Evolutionary conservation across 2,888 invertebrate genomes (phyloP).

Genomic region (Neoascia interrupta): DNA sequence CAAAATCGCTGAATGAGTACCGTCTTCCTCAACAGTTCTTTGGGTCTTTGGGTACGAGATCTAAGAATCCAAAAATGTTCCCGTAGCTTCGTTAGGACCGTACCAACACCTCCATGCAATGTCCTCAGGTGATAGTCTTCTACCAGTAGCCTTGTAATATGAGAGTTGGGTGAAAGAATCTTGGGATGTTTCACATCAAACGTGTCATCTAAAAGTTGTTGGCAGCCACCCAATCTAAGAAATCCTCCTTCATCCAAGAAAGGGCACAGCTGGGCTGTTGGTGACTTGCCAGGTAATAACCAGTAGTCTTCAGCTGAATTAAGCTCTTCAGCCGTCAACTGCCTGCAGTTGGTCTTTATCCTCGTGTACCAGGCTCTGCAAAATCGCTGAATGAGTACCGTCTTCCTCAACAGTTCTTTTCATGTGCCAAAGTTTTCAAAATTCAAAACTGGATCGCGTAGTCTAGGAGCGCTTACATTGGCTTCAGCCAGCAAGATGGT

Average conservation of each 20-base stretch:
- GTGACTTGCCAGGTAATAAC: no score
- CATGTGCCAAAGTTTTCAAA: background rate
- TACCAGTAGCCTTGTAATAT: constrained; percentile 9
- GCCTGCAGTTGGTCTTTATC: no score
- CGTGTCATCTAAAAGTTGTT: background rate
- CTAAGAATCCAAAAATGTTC: constrained; percentile 30
- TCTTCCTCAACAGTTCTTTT: constrained; percentile 5
- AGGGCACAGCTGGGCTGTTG: background rate
- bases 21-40: constrained; percentile 1
- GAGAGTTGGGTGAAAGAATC: constrained; percentile 6
- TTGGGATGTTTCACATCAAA: constrained; percentile 21
- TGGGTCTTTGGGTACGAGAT: no score
- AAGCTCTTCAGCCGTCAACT: no score
- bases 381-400: constrained; percentile 6
- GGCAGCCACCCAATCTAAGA: constrained; percentile 13
- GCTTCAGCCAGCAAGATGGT: background rate
- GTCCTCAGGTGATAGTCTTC: background rate
- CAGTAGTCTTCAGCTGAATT: constrained; percentile 3
- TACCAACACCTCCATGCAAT: constrained; percentile 9
- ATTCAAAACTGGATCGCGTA: background rate
- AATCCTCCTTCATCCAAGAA: constrained; percentile 9
- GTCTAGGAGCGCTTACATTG: background rate
- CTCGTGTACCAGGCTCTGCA: background rate
- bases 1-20: constrained; percentile 1
- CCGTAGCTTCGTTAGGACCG: background rate